Evolutionary conservation across 2,888 invertebrate genomes (phyloP), one percentile per base, ranked within the genome.

Genomic region (Pemphredon lugubris): DNA sequence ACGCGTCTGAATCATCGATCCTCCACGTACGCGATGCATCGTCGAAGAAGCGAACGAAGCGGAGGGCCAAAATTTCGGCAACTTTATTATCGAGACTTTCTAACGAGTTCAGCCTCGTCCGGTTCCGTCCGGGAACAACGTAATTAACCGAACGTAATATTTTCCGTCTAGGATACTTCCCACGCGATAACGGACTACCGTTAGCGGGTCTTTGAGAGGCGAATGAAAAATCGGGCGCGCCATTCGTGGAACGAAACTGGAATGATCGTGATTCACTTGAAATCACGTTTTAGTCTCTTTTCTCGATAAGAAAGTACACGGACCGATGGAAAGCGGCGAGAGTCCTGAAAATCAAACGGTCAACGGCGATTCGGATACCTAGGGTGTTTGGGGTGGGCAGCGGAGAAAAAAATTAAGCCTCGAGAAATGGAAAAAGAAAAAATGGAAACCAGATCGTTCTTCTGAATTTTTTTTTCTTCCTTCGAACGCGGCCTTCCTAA

Each of bases 401-500:
- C 11, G 47, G 14, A 23, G 34, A 40, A 34, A 67, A 59, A n/a
- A n/a, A n/a, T n/a, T n/a, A n/a, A n/a, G n/a, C n/a, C n/a, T n/a
- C n/a, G n/a, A n/a, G n/a, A n/a, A n/a, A n/a, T n/a, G n/a, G n/a
- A n/a, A n/a, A n/a, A n/a, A n/a, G n/a, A n/a, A n/a, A n/a, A n/a
- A n/a, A n/a, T n/a, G n/a, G 37, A 65, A 69, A 53, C 39, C 57
- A 50, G 54, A 57, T 44, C 47, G 39, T 5, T 30, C 11, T 7
- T 4, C 14, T 39, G 21, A 21, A 39, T 57, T 42, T 51, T 58
- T 64, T 44, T 39, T 37, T 45, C 20, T 37, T 20, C 4, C 13
- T 14, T 20, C n/a, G 37, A 50, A 21, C 58, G 47, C 50, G 70
- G 65, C 65, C 73, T 80, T 80, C 80, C 75, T 68, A 80, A 79